A percentile compares a stretch with the other conserved stretches of the same genome.
Conservation (phyloP, 2,113 vertebrate species). For the Actenoides hombroni region DNA sequence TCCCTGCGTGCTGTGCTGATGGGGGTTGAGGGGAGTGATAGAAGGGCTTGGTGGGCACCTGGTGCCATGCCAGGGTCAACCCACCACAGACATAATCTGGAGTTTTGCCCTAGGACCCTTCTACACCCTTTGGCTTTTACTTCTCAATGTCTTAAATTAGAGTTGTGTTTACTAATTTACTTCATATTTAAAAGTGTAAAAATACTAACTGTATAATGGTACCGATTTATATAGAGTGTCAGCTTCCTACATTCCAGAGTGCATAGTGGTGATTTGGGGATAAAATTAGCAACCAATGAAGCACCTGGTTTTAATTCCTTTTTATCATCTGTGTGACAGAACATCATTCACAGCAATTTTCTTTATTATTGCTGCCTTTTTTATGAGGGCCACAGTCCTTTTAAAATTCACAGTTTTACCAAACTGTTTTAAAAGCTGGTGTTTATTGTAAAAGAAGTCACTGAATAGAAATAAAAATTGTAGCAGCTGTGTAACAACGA, state of each 20-base stretch:
- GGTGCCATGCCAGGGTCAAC: no score
- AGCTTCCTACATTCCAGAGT: background rate
- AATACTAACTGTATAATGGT: background rate
- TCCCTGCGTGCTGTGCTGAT: no score
- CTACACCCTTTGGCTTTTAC: background rate
- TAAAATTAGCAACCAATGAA: background rate
- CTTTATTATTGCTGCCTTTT: background rate
- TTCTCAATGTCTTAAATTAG: background rate
- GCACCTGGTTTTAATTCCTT: slow-evolving; percentile 8
- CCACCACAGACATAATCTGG: background rate
- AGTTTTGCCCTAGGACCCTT: background rate
- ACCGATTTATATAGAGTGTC: background rate
- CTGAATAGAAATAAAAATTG: slow-evolving; percentile 27
- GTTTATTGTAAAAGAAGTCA: slow-evolving; percentile 39
- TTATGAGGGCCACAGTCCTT: background rate
- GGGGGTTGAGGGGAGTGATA: no score
- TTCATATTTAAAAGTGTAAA: background rate
- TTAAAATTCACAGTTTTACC: slow-evolving; percentile 18
- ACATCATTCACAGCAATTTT: slow-evolving; percentile 45
- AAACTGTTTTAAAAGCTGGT: slow-evolving; percentile 46
- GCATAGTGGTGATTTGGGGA: background rate
- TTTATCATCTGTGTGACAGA: slow-evolving; percentile 17
- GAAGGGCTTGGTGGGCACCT: no score
- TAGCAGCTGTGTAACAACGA: slow-evolving; percentile 56
- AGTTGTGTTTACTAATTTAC: background rate